Base-by-base conservation (phyloP, 2,113 vertebrate species). In the Tyto alba region DNA sequence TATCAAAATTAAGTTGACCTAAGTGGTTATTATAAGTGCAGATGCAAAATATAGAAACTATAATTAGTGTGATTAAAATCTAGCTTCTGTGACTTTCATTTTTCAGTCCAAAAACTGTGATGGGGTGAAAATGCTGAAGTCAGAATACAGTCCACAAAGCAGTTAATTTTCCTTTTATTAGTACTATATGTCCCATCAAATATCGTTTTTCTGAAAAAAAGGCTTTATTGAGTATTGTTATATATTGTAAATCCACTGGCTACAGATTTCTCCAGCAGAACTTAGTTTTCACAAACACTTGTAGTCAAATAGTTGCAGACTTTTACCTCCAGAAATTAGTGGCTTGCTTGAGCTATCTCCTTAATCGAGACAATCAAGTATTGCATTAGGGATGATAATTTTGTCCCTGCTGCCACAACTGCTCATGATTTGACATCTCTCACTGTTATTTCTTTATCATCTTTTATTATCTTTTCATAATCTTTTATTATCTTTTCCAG, bases 61-160 rank as follows among this genome's bases (percentile, higher is more conserved):
- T 50, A 89, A 93, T 93, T 85, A 75, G 72, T 48, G 32, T 84
- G 60, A 94, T 95, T 84, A 88, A 88, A 90, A 80, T 81, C 45
- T 69, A 45, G 40, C 27, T 92, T 72, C 79, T 86, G 26, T 68
- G 64, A 66, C n/a, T 93, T 90, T 79, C 47, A 63, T 80, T 89
- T 93, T 95, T 92, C 79, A 83, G 21, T 60, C 29, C 19, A 82
- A 74, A 82, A 92, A 64, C 17, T 38, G 20, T 73, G 47, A 91
- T 11, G 62, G 13, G 13, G 41, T 88, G 27, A 94, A 77, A 72
- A 80, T 23, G 16, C 36, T 85, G 41, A 72, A 86, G 34, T 77
- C 36, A 57, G 30, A 62, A 13, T 10, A 81, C 48, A 84, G 62
- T 81, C 60, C 50, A 86, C 30, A 91, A 30, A 88, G 30, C 19